Evolutionary conservation across 1,140 invertebrate species (phyloP), one percentile per base, ranked within the genome.

Genomic region (Leguminivora glycinivorella): DNA sequence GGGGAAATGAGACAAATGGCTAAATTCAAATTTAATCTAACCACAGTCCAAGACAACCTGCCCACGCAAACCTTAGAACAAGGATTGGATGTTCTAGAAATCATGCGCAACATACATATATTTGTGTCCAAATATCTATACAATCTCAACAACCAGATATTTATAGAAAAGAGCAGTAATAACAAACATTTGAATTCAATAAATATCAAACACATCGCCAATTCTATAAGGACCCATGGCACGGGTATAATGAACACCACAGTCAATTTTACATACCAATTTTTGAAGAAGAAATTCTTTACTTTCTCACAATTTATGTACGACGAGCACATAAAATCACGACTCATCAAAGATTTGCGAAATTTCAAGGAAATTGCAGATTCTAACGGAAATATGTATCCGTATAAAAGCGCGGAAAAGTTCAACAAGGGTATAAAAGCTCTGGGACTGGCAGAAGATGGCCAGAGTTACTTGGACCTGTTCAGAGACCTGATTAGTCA

Each of bases 171-270:
- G 74, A 94, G 94, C 14, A 99, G 97, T 82, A 95, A 96, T 75
- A 98, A 98, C 84, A 99, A 99, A 85, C 96, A 98, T 92, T 91
- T 99, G 47, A 99, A 99, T 87, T 98, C 98, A 0, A 98, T 99
- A 74, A 98, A 97, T 70, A 99, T 99, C 70, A 93, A 95, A 7
- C 98, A 99, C 80, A 95, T 99, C 68, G 98, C 98, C 0, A 99
- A 99, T 93, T 99, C 98, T 0, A 98, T 99, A 73, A 94, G 98
- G 80, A 99, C 98, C 0, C 98, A 99, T 89, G 99, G 99, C 29
- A 97, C 96, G 24, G 99, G 99, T 2, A 98, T 99, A 67, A 98
- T 99, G 94, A 99, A 98, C 81, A 99, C 98, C 0, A 98, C 98
- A 0, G 95, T 99, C 0, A 99, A 99, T 86, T 98, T 98, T 86